Base-by-base conservation (phyloP, 2,888 invertebrate genomes). In the Noctua fimbriata region DNA sequence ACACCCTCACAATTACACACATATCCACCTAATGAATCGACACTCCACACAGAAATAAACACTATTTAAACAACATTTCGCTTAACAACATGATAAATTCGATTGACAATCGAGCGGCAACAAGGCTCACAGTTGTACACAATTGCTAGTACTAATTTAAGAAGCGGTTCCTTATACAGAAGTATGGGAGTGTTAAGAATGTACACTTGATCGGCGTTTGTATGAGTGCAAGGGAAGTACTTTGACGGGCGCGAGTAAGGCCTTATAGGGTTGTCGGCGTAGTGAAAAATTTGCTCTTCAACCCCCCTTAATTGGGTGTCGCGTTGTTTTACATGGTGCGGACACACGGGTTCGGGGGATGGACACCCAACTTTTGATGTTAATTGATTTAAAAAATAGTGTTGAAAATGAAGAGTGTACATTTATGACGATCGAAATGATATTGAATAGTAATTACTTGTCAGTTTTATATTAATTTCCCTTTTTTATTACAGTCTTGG, bases 261-360 rank as follows among this genome's bases (percentile, higher is more conserved):
- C 96, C 96, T 94, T 96, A 96, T 96, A 96, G 96, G 96, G 96
- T 92, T 93, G 94, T 92, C 92, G 91, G 90, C 86, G 92, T 92
- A 90, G 94, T 96, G 96, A 96, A 96, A 96, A 96, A 96, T 96
- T 96, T 95, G 95, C 96, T 96, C 94, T 94, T 94, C 95, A 95
- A 95, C 94, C 95, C 94, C 91, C 94, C 93, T 95, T 96, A 96
- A 96, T 96, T 96, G 96, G 96, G 95, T 95, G 95, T 93, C 93
- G 93, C 92, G 92, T 93, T 94, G 94, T 94, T 95, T 88, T 88
- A 89, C 89, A 89, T 88, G 78, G 47, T 58, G 58, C 78, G 72
- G 65, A 88, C 89, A 87, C 69, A 89, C 81, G 63, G 66, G 0
- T 28, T 32, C 0, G 12, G 41, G 44, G 47, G 55, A 70, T 74